A percentile compares a stretch with the other conserved stretches of the same genome.
These are phyloP conservation scores for Hepsetus odoe DNA, from an alignment of 2,113 vertebrate species.

Conservation along the genomic window DNA sequence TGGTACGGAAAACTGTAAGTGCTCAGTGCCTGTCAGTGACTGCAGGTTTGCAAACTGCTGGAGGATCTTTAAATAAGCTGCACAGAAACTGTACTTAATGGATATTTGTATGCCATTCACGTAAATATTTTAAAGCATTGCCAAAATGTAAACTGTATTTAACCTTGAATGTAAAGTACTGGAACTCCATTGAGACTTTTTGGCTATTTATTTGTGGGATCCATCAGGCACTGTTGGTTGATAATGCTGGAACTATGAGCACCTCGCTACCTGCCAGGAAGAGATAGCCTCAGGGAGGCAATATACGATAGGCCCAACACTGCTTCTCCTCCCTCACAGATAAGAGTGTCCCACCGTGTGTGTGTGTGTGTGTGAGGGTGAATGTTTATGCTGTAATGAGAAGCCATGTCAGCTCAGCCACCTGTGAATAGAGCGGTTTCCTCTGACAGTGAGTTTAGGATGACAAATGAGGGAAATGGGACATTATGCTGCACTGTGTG, in stretches of 20 bases:
- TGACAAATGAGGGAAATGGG: slow-evolving; percentile 27
- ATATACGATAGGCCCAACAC: slow-evolving; percentile 25
- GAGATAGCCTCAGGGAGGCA: slow-evolving; percentile 28
- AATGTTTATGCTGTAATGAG: neutral
- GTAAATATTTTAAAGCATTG: slow-evolving; percentile 2
- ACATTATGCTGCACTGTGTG: neutral
- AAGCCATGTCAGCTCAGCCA: slow-evolving; percentile 23
- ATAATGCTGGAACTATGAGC: slow-evolving; percentile 31
- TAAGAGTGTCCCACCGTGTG: slow-evolving; percentile 21
- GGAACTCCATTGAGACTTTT: slow-evolving; percentile 12
- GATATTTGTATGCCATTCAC: neutral
- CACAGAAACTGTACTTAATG: neutral
- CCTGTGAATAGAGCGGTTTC: slow-evolving; percentile 28
- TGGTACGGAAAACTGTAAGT: neutral
- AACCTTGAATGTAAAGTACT: slow-evolving; percentile 6
- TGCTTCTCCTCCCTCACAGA: slow-evolving; percentile 16
- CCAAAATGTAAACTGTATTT: slow-evolving; percentile 11
- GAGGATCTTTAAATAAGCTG: slow-evolving; percentile 23
- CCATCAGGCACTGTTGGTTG: slow-evolving; percentile 23
- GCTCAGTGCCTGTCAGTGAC: neutral
- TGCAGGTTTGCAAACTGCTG: neutral
- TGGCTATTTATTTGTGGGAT: slow-evolving; percentile 13
- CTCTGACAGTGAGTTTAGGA: slow-evolving; percentile 28
- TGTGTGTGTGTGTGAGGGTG: slow-evolving; percentile 20
- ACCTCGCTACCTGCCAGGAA: slow-evolving; percentile 5